Percentiles rank a stretch among this genome's conserved stretches.
phyloP scores from a whole-genome alignment of 2,797 vertebrate species.

The Danio albolineatus region DNA sequence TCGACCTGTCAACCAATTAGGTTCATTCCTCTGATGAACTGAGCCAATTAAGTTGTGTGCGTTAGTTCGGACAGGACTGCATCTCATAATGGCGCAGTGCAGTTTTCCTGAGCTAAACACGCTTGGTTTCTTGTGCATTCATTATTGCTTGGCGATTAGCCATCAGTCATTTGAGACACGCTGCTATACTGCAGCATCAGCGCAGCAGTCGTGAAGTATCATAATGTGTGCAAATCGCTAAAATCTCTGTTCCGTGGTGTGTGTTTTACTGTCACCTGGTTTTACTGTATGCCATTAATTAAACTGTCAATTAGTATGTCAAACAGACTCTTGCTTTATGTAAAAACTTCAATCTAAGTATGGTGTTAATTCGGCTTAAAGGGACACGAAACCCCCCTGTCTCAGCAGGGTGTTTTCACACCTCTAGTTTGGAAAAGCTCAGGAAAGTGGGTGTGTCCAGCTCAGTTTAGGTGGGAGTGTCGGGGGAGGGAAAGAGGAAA shows the following conservation, averaged over 20 bases:
- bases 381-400: no score
- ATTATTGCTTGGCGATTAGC: conserved; percentile 72
- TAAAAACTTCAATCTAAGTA: background rate
- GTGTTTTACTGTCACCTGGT: background rate
- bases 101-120: conserved; percentile 62
- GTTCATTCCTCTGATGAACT: conserved; percentile 70
- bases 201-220: background rate
- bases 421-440: no score
- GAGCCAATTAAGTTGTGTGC: conserved; percentile 70
- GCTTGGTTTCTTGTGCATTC: conserved; percentile 63
- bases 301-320: background rate
- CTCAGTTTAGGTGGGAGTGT: no score
- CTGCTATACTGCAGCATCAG: conserved; percentile 31
- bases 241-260: background rate
- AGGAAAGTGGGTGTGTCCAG: no score
- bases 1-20: conserved; percentile 70
- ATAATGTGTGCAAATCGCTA: conserved; percentile 25
- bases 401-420: no score
- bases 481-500: no score
- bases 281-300: conserved; percentile 7
- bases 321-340: background rate
- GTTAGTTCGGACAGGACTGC: conserved; percentile 70
- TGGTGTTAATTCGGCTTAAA: background rate
- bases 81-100: conserved; percentile 67
- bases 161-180: conserved; percentile 53